Conservation (phyloP, 2,888 invertebrate genomes). For the Flexamia atlantica region DNA sequence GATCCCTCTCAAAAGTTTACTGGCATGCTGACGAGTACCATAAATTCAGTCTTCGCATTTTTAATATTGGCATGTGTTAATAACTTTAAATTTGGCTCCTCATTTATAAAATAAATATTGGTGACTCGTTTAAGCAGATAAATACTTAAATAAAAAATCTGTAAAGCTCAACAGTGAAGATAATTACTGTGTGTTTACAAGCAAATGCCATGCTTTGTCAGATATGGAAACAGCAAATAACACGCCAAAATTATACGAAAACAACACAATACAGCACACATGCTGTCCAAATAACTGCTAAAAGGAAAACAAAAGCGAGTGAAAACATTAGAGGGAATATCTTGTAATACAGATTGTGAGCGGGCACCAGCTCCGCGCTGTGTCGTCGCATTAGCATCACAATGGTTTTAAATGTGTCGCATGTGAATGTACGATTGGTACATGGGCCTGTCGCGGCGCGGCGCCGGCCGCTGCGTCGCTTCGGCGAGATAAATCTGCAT, state of each 20-base stretch:
- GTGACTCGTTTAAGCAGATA: too few species aligned
- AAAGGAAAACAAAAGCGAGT: not conserved
- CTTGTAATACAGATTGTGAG: constrained; percentile 5
- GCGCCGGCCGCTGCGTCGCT: not conserved
- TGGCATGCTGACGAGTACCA: too few species aligned
- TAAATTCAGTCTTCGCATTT: too few species aligned
- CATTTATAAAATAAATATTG: too few species aligned
- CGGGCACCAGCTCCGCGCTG: not conserved
- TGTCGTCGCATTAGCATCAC: constrained; percentile 16
- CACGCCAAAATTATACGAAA: not conserved
- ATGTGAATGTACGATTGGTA: not conserved
- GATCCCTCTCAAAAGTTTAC: too few species aligned
- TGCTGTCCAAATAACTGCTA: not conserved
- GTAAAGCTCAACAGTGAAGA: too few species aligned
- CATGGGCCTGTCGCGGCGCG: not conserved
- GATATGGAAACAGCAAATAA: too few species aligned
- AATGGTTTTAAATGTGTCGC: constrained; percentile 19
- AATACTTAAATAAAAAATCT: too few species aligned
- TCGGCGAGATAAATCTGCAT: constrained; percentile 29
- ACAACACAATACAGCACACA: not conserved
- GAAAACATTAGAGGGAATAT: not conserved
- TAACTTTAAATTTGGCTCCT: too few species aligned
- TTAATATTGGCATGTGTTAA: too few species aligned
- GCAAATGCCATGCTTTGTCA: too few species aligned
- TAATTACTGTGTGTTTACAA: too few species aligned